phyloP scores from a whole-genome alignment of 2,113 vertebrate genomes.

The Bagarius yarrelli region DNA sequence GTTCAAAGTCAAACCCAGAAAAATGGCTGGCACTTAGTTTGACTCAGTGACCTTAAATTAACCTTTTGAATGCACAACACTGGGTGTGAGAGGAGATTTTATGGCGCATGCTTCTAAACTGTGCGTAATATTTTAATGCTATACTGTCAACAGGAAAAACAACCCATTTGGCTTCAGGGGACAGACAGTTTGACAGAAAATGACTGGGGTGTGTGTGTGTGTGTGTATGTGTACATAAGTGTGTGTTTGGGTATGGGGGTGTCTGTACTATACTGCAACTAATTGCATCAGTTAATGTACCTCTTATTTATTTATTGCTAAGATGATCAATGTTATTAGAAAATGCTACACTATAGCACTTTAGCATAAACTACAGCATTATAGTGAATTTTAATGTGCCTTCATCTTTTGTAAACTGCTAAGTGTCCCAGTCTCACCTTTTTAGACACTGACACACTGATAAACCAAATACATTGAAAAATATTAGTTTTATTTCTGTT shows the following conservation, averaged over 20 bases:
- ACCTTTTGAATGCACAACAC: not conserved
- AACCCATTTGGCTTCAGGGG: not conserved
- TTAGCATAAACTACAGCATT: too few relatives aligned
- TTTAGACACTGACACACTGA: too few relatives aligned
- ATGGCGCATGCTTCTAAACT: not conserved
- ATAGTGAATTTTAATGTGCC: too few relatives aligned
- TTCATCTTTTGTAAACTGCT: too few relatives aligned
- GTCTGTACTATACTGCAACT: not conserved
- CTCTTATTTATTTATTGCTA: slow-evolving; percentile 31
- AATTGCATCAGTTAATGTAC: not conserved
- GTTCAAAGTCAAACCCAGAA: slow-evolving; percentile 7
- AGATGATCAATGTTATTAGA: not conserved
- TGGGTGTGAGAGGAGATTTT: not conserved
- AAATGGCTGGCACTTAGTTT: slow-evolving; percentile 24
- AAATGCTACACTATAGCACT: too few relatives aligned
- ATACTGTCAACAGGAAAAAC: slow-evolving; percentile 19
- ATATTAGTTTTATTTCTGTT: too few relatives aligned
- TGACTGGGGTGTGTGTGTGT: slow-evolving; percentile 37
- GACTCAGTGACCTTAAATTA: slow-evolving; percentile 32
- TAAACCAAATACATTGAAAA: too few relatives aligned
- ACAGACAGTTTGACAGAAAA: not conserved
- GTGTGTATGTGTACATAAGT: slow-evolving; percentile 16
- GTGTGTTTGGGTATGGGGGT: slow-evolving; percentile 39
- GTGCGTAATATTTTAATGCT: not conserved
- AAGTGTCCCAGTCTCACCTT: too few relatives aligned